Percentiles rank a stretch among this genome's conserved stretches.
These are phyloP conservation scores for Atta cephalotes DNA, from an alignment of 1,140 invertebrate genomes.

Conservation along the genomic window DNA sequence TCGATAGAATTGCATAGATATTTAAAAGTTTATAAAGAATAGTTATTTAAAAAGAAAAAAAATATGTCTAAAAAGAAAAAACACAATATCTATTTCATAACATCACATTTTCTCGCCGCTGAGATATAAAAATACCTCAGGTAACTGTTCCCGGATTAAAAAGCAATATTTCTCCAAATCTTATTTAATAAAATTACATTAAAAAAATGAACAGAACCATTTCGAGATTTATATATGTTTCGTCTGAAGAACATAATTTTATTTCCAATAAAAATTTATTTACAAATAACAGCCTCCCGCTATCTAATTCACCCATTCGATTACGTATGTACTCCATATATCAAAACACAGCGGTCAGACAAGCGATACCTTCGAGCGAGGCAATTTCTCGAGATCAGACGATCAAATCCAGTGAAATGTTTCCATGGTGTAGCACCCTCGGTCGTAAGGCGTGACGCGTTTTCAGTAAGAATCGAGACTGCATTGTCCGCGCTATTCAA, in stretches of 20 bases:
- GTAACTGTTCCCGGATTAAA: neutral
- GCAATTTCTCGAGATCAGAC: constrained; percentile 45
- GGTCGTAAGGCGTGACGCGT: constrained; percentile 64
- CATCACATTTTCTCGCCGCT: too few species aligned
- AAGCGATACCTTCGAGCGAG: constrained; percentile 32
- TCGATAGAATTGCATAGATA: too few species aligned
- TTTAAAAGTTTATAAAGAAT: too few species aligned
- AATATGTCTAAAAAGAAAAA: too few species aligned
- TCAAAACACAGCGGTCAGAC: constrained; percentile 16
- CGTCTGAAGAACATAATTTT: neutral
- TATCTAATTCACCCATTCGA: neutral
- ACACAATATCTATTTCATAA: too few species aligned
- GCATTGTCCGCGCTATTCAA: constrained; percentile 68
- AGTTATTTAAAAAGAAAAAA: too few species aligned
- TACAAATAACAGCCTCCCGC: constrained; percentile 6
- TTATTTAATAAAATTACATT: neutral
- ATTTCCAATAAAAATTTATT: neutral
- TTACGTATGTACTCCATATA: constrained; percentile 23
- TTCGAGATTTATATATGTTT: neutral
- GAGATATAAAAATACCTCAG: too few species aligned
- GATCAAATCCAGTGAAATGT: constrained; percentile 40
- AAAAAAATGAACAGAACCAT: neutral
- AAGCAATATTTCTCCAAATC: constrained; percentile 1
- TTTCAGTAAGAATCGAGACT: constrained; percentile 41
- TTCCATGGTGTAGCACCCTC: neutral